These are phyloP conservation scores for honey bee (Apis mellifera) DNA, from an alignment of 1,140 invertebrate species.

Conservation along the genomic window DNA sequence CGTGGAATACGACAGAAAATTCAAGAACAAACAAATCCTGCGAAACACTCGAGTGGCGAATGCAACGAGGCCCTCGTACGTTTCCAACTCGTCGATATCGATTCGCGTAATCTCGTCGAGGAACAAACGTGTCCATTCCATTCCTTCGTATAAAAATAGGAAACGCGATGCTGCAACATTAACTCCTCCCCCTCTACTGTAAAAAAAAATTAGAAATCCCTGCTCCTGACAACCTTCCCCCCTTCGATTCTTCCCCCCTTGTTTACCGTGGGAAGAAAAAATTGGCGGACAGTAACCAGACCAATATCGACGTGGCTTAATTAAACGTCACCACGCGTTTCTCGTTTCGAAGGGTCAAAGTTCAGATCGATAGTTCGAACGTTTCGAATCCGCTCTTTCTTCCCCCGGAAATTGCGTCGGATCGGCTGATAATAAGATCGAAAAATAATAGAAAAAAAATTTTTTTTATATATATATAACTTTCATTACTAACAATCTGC, in stretches of 20 bases:
- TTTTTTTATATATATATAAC: no score
- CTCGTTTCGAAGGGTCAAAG: conserved; percentile 16
- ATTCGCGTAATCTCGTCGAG: conserved; percentile 1
- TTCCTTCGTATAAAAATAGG: conserved; percentile 2
- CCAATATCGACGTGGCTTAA: conserved; percentile 20
- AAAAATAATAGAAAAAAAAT: no score
- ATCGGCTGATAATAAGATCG: not conserved
- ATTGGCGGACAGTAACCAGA: conserved; percentile 9
- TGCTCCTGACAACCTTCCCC: conserved; percentile 2
- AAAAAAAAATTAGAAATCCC: conserved; percentile 1
- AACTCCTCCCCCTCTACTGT: not conserved
- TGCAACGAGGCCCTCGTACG: no score
- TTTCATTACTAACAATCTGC: not conserved
- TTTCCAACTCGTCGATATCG: not conserved
- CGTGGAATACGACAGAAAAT: no score
- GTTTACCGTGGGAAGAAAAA: not conserved
- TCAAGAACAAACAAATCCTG: no score
- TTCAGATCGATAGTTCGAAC: conserved; percentile 25
- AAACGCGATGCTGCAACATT: not conserved
- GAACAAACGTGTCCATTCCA: not conserved
- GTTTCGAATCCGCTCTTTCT: not conserved
- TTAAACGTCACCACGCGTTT: conserved; percentile 36
- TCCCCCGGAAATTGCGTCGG: not conserved
- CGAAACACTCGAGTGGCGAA: not conserved
- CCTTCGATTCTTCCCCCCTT: not conserved